Conservation (phyloP, 2,888 invertebrate species). For the Calameuta filiformis region DNA sequence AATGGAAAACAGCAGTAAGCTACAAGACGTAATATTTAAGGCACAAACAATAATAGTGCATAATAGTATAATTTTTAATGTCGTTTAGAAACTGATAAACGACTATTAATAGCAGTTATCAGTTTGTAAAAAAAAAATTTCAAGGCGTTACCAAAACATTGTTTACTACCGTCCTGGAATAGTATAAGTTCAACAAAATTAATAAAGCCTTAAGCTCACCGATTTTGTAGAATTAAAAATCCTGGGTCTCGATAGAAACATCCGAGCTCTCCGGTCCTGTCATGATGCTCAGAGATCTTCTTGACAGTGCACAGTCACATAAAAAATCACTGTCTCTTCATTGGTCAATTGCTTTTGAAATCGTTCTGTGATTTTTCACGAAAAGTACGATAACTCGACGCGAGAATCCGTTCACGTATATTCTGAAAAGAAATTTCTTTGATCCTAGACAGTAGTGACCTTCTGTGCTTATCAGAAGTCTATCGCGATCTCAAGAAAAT, state of each 20-base stretch:
- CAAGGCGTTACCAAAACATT: neutral
- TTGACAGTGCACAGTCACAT: neutral
- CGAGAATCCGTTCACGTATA: neutral
- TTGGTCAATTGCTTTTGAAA: neutral
- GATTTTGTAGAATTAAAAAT: neutral
- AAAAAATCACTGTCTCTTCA: neutral
- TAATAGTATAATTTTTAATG: too few relatives aligned
- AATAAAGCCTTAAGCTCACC: neutral
- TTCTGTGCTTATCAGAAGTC: neutral
- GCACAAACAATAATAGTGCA: neutral
- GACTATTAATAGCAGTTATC: neutral
- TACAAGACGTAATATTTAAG: neutral
- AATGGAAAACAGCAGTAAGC: neutral
- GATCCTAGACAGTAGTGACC: neutral
- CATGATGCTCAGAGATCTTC: neutral
- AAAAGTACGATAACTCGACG: neutral
- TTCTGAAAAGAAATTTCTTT: neutral
- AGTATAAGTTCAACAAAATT: neutral
- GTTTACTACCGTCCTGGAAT: neutral
- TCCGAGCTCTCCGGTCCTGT: neutral
- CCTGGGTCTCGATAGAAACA: neutral
- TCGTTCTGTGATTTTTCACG: neutral
- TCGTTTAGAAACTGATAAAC: neutral
- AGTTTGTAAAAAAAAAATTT: neutral
- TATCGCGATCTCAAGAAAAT: neutral